Percentiles rank a stretch among this genome's conserved stretches.
These are phyloP conservation scores for Latrodectus geometricus DNA, from an alignment of 1,140 invertebrate species.

Conservation along the genomic window DNA sequence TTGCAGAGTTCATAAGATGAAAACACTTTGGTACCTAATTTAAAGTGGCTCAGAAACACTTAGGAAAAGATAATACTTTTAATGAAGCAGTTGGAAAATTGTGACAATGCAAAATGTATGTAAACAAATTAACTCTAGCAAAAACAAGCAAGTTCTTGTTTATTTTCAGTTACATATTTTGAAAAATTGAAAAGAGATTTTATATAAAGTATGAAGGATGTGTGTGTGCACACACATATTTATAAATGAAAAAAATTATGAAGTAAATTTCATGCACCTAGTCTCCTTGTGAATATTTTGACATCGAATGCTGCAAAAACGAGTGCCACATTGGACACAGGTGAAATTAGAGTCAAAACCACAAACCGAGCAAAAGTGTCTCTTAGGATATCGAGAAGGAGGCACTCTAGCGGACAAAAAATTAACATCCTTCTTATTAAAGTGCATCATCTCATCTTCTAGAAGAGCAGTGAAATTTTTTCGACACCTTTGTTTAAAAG, in stretches of 20 bases:
- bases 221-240: too few relatives aligned
- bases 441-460: conserved; percentile 85
- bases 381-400: conserved; percentile 80
- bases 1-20: too few relatives aligned
- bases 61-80: too few relatives aligned
- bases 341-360: conserved; percentile 93
- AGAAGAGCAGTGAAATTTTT: conserved; percentile 89
- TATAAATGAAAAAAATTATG: conserved; percentile 68
- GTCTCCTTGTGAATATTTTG: conserved; percentile 93
- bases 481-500: conserved; percentile 89
- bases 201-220: too few relatives aligned
- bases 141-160: neutral
- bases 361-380: conserved; percentile 95
- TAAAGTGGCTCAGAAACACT: too few relatives aligned
- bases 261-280: conserved; percentile 92
- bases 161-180: neutral
- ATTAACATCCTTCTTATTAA: conserved; percentile 79
- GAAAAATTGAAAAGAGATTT: too few relatives aligned
- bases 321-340: conserved; percentile 91
- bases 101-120: too few relatives aligned
- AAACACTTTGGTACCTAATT: too few relatives aligned
- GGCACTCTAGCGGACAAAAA: conserved; percentile 82
- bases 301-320: conserved; percentile 89
- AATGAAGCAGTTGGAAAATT: too few relatives aligned
- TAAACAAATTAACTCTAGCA: too few relatives aligned